Evolutionary conservation across 2,113 vertebrate genomes (phyloP), one percentile per base, ranked within the genome.

Genomic region (Podilymbus podiceps): DNA sequence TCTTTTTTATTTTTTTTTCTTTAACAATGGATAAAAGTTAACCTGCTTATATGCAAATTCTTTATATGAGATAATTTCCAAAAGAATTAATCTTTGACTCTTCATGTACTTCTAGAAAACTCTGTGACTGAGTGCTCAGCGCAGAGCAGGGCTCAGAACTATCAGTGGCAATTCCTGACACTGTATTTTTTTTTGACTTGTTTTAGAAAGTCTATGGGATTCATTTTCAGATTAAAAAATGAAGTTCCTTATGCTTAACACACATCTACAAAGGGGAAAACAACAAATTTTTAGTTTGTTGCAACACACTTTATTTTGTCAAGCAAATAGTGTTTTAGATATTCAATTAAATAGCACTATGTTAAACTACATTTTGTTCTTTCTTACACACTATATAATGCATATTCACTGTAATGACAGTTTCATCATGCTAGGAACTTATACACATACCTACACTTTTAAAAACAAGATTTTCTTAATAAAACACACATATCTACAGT

Each of bases 291-390:
- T 67, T 27, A 86, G 68, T 40, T 69, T 72, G 92, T 97, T 97
- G 98, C 95, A 96, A 97, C 96, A 96, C 87, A 52, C 96, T 98
- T 98, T 97, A 98, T 99, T 99, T 98, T 98, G 93, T 97, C 96
- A 98, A 97, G 98, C 97, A 98, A 98, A 96, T 92, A 95, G 68
- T 90, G 97, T 96, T 87, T 98, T 95, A 86, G 89, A 84, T 96
- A 96, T 53, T 97, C 77, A 98, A 97, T 98, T 98, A 97, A 98
- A 98, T 97, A 97, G 81, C 90, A 96, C 62, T 93, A 66, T 93
- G 82, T 95, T 97, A 96, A 96, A 96, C 95, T 98, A 98, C 95
- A 93, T 93, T 96, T 89, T 95, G 46, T 94, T 96, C 95, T 95
- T 97, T 97, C 90, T 97, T 98, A 97, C 89, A 94, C 96, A 78